These are phyloP conservation scores for Cactoblastis cactorum DNA, from an alignment of 2,888 invertebrate genomes.

Conservation along the genomic window DNA sequence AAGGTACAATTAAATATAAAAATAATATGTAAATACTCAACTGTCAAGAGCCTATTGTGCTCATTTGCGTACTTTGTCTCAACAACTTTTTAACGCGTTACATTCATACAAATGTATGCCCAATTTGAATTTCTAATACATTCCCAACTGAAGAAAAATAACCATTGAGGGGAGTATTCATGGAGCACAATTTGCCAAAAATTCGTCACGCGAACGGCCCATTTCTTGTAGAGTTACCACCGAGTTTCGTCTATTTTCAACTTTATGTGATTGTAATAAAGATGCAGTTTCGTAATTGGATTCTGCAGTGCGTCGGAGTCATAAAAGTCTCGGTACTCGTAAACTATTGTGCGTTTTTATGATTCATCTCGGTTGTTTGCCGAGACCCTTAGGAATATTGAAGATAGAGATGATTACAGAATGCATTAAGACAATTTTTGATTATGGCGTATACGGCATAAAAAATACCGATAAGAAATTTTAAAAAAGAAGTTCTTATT, in stretches of 20 bases:
- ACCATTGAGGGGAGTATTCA: neutral
- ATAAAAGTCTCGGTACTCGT: constrained; percentile 67
- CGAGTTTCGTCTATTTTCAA: neutral
- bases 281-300: constrained; percentile 15
- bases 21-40: too few relatives aligned
- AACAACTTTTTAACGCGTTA: neutral
- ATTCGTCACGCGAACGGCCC: constrained; percentile 8
- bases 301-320: constrained; percentile 33
- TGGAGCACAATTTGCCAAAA: constrained; percentile 5
- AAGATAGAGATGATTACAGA: constrained; percentile 8
- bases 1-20: too few relatives aligned
- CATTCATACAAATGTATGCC: neutral
- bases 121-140: constrained; percentile 8
- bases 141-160: neutral
- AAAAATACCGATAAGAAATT: neutral
- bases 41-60: neutral
- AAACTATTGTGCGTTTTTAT: constrained; percentile 75
- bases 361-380: constrained; percentile 70
- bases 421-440: neutral
- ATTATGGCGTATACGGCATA: neutral
- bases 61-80: neutral
- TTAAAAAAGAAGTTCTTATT: too few relatives aligned
- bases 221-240: neutral
- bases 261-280: constrained; percentile 18
- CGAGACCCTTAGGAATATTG: constrained; percentile 47